Conservation (phyloP, 2,888 invertebrate genomes). For the Sminthurides aquaticus region DNA sequence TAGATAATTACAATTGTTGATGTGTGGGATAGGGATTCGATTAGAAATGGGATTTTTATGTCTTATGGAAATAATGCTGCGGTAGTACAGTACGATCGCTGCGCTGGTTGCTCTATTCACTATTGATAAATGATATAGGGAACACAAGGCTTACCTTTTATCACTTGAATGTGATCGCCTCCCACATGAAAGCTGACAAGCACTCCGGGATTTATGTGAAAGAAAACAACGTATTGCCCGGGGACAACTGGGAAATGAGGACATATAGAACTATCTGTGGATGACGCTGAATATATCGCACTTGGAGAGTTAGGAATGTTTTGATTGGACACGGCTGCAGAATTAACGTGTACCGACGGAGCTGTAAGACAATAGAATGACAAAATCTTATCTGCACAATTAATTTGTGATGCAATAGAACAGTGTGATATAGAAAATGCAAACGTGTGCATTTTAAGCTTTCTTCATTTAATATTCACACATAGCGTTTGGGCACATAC, state of each 20-base stretch:
- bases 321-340: background rate
- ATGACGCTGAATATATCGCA: slow-evolving; percentile 39
- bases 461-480: too few species aligned
- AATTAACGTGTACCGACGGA: background rate
- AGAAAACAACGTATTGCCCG: slow-evolving; percentile 60
- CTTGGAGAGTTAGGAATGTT: slow-evolving; percentile 15
- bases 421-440: too few species aligned
- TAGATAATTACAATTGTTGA: too few species aligned
- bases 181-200: slow-evolving; percentile 64
- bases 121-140: too few species aligned
- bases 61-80: too few species aligned
- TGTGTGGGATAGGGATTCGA: too few species aligned
- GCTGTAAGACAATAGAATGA: background rate
- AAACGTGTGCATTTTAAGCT: background rate
- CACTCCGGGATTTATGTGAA: slow-evolving; percentile 70
- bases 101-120: too few species aligned
- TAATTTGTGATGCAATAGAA: too few species aligned
- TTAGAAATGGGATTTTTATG: too few species aligned
- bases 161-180: slow-evolving; percentile 63
- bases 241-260: slow-evolving; percentile 39
- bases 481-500: too few species aligned
- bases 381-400: background rate
- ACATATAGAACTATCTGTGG: slow-evolving; percentile 35
- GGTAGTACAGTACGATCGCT: too few species aligned
- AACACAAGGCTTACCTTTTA: slow-evolving; percentile 72